Evolutionary conservation across 2,797 vertebrate species (phyloP).

Genomic region (Myotis planiceps): DNA sequence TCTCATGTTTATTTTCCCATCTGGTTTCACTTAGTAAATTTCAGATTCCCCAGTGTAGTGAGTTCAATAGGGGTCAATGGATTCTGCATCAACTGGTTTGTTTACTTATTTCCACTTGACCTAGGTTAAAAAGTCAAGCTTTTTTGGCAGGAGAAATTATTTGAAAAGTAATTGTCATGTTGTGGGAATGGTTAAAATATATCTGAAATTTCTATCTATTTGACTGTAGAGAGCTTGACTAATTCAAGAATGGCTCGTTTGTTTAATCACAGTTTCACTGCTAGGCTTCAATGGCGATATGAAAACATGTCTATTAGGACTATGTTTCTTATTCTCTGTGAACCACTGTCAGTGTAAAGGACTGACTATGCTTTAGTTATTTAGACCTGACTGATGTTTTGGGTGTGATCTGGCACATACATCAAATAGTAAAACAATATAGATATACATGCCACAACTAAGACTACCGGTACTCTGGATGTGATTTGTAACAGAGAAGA

Average conservation of each 20-base stretch:
- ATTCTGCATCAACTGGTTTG: slow-evolving; percentile 40
- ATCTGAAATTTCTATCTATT: slow-evolving; percentile 19
- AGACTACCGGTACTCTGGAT: not conserved
- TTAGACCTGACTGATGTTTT: not conserved
- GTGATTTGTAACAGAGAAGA: slow-evolving; percentile 36
- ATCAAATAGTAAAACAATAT: not conserved
- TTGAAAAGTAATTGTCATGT: not conserved
- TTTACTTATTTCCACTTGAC: slow-evolving; percentile 57
- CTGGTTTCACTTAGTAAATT: slow-evolving; percentile 20
- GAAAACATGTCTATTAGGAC: not conserved
- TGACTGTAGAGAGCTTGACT: not conserved
- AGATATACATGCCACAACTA: not conserved
- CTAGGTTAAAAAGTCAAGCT: slow-evolving; percentile 55
- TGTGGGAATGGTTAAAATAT: not conserved
- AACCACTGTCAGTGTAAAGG: not conserved
- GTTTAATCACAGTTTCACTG: not conserved
- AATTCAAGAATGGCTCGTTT: not conserved
- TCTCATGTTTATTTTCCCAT: slow-evolving; percentile 23
- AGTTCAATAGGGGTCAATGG: slow-evolving; percentile 39
- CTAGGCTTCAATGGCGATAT: not conserved
- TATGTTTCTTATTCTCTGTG: not conserved
- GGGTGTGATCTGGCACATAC: not conserved
- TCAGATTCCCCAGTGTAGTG: slow-evolving; percentile 2
- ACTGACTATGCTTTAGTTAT: not conserved
- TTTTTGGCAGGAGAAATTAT: slow-evolving; percentile 44